Base-by-base conservation (phyloP, 2,113 vertebrate species). In the Oryzias woworae region DNA sequence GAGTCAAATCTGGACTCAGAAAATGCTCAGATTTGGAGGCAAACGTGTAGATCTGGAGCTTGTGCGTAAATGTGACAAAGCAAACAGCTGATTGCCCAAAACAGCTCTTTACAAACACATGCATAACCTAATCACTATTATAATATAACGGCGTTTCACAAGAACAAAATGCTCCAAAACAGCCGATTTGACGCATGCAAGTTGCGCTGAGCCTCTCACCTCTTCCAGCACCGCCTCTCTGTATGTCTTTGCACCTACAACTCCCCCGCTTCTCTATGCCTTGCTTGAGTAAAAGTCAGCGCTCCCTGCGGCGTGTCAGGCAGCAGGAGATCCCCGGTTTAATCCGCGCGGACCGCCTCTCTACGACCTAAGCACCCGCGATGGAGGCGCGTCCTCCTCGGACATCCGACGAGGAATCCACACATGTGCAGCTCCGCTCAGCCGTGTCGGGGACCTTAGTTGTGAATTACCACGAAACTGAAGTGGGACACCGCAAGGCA, bases 401-500 rank as follows among this genome's bases (percentile, higher is more conserved):
- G 80, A 82, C 81, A 81, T 83, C 81, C 81, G 75, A 84, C 68
- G n/a, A 10, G 50, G 2, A n/a, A 42, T 59, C 50, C 0, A 13
- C 53, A 14, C 68, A 63, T 66, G 54, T 50, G 65, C 78, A 2
- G 68, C 69, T 31, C 53, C 52, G 70, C 14, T 51, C 65, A 20
- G 24, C 58, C 46, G 0, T 7, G 69, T 24, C 41, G 28, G 20
- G 55, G 17, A 55, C 47, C 41, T 43, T 49, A 63, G 51, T 67
- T 53, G 78, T 66, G 69, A 74, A 82, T 82, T 42, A 83, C 82
- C 66, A 73, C 48, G 70, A 77, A 77, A 70, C 83, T 77, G 62
- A 83, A 82, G 24, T 85, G 87, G 88, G 86, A 85, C 89, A 85
- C 83, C 85, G 91, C 89, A 89, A 91, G 82, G 90, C 89, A 91